A percentile compares a stretch with the other conserved stretches of the same genome.
phyloP scores from a whole-genome alignment of 2,888 invertebrate genomes.

The Plebejus melissa region DNA sequence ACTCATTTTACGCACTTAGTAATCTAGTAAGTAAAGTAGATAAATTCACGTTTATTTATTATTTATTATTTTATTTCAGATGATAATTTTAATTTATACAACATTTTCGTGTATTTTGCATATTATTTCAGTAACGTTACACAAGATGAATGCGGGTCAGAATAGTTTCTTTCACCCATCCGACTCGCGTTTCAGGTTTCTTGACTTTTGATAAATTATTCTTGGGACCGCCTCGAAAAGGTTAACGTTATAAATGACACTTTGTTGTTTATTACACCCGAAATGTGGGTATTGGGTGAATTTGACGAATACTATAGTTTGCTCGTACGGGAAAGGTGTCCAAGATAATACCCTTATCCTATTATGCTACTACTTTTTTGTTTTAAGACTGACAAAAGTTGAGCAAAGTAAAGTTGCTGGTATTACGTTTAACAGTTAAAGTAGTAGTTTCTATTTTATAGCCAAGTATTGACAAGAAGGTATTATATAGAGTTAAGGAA shows the following conservation, averaged over 20 bases:
- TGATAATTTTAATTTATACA: not conserved
- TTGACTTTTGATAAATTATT: conserved; percentile 12
- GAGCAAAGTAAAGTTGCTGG: too few species aligned
- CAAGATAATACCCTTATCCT: not conserved
- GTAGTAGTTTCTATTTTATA: too few species aligned
- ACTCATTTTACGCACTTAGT: too few species aligned
- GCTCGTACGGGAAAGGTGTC: not conserved
- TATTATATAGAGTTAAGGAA: too few species aligned
- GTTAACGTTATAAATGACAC: conserved; percentile 7
- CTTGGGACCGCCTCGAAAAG: not conserved
- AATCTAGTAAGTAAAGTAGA: too few species aligned
- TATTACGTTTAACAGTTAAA: too few species aligned
- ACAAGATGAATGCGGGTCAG: conserved; percentile 11
- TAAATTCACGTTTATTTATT: too few species aligned
- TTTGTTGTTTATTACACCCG: conserved; percentile 21
- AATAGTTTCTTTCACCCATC: not conserved
- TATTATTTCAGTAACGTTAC: not conserved
- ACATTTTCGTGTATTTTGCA: not conserved
- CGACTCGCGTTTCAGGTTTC: conserved; percentile 11
- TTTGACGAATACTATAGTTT: not conserved
- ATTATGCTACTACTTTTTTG: not conserved
- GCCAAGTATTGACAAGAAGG: too few species aligned
- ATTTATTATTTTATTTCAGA: not conserved
- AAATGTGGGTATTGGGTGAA: not conserved
- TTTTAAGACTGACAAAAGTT: too few species aligned